Evolutionary conservation across 1,140 invertebrate species (phyloP).

Genomic region (Eumeta japonica): DNA sequence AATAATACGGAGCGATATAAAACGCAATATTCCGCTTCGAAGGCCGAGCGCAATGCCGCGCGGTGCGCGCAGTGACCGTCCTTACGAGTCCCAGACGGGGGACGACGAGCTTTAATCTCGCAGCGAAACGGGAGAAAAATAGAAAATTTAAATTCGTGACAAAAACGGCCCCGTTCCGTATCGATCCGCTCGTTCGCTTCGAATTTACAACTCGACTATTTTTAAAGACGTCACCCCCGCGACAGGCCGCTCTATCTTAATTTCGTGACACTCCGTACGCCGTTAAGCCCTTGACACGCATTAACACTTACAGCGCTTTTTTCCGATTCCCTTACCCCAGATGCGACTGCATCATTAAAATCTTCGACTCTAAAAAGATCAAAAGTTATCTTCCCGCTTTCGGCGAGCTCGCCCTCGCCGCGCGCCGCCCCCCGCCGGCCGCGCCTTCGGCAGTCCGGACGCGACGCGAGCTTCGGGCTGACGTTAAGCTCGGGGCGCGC

Average conservation of each 20-base stretch:
- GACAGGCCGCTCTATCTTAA: conserved; percentile 18
- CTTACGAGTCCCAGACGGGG: no score
- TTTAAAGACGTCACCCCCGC: conserved; percentile 50
- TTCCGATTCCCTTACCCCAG: conserved; percentile 44
- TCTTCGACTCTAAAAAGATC: conserved; percentile 52
- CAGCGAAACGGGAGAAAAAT: conserved; percentile 21
- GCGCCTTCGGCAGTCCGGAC: conserved; percentile 35
- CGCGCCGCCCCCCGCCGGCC: conserved; percentile 26
- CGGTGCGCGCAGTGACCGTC: no score
- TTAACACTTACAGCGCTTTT: conserved; percentile 52
- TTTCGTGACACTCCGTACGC: conserved; percentile 50
- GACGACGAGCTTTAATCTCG: no score
- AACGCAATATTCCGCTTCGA: conserved; percentile 27
- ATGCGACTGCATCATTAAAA: conserved; percentile 54
- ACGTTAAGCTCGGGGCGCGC: conserved; percentile 18
- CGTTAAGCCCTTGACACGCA: conserved; percentile 50
- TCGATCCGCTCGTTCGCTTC: conserved; percentile 22
- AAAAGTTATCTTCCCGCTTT: conserved; percentile 51
- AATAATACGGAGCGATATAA: conserved; percentile 40
- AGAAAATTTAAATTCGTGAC: conserved; percentile 17
- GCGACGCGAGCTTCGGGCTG: conserved; percentile 29
- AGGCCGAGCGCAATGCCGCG: no score
- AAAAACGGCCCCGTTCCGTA: conserved; percentile 10
- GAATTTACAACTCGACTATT: conserved; percentile 27
- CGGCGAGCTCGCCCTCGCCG: conserved; percentile 27